Evolutionary conservation across 2,113 vertebrate species (phyloP).

Genomic region (Rhinogobius similis): DNA sequence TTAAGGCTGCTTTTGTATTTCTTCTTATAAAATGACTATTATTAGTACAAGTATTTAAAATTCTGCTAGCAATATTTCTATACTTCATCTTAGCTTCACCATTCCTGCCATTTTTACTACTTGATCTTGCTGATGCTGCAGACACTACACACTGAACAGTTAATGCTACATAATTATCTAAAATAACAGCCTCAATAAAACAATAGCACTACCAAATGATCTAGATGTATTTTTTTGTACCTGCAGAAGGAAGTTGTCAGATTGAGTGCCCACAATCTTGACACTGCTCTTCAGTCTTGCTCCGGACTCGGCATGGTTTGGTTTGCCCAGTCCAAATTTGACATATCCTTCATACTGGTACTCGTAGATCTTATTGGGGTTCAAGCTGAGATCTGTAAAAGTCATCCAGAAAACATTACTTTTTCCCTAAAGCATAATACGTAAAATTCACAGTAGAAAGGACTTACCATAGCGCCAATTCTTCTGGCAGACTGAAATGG

Average conservation of each 20-base stretch:
- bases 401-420: constrained; percentile 6
- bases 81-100: neutral
- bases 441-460: neutral
- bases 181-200: no score
- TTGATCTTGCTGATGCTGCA: neutral
- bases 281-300: constrained; percentile 64
- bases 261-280: constrained; percentile 62
- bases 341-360: constrained; percentile 75
- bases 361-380: constrained; percentile 70
- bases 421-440: neutral
- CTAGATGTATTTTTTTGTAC: constrained; percentile 57
- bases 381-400: constrained; percentile 67
- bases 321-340: constrained; percentile 65
- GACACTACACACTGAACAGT: neutral
- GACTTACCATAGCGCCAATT: constrained; percentile 73
- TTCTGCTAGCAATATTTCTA: neutral
- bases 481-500: constrained; percentile 69
- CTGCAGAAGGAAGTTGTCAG: constrained; percentile 68
- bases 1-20: neutral
- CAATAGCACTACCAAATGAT: no score
- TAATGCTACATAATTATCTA: neutral
- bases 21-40: neutral
- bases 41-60: no score
- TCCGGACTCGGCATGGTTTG: constrained; percentile 68
- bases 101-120: neutral